Evolutionary conservation across 2,113 vertebrate genomes (phyloP), one percentile per base, ranked within the genome.

Genomic region (Lampris incognitus): DNA sequence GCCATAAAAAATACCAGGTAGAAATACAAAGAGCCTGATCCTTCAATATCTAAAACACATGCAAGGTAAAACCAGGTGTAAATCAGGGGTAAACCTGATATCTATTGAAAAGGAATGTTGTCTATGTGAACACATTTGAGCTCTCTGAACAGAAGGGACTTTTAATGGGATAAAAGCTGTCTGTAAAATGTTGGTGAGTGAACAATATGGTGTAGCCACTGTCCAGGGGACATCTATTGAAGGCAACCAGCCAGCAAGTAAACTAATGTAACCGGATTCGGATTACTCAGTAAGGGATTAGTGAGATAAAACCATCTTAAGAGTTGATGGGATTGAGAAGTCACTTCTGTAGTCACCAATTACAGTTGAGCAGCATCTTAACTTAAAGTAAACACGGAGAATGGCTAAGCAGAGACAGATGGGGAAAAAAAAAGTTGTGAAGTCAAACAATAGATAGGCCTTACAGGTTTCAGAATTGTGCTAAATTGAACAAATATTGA

Each of bases 281-380:
- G 81, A 85, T 81, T 85, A 88, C 84, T 86, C 76, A 85, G 54
- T 66, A 60, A 70, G 66, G 79, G 91, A 91, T 93, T 91, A 91
- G 74, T 54, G 11, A 72, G 72, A 87, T 90, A 90, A 93, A 91
- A 79, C 87, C 92, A 87, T 89, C 71, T 85, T 90, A 91, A 91
- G 87, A 88, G 82, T 82, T 92, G 88, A 92, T 93, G 81, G 84
- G 91, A 93, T 93, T 94, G 83, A 83, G 79, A 88, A 90, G 83
- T 87, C 68, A 85, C 81, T 85, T 89, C 73, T 87, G 85, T 89
- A 76, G 82, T 85, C 85, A 71, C 87, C 88, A 92, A 88, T 91
- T 91, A 91, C 91, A 92, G 89, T 81, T 92, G 85, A 89, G 83
- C 55, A 76, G 85, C 82, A 88, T 80, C 79, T 82, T 80, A 81